These are phyloP conservation scores for Melanargia galathea DNA, from an alignment of 2,888 invertebrate genomes.

Conservation along the genomic window DNA sequence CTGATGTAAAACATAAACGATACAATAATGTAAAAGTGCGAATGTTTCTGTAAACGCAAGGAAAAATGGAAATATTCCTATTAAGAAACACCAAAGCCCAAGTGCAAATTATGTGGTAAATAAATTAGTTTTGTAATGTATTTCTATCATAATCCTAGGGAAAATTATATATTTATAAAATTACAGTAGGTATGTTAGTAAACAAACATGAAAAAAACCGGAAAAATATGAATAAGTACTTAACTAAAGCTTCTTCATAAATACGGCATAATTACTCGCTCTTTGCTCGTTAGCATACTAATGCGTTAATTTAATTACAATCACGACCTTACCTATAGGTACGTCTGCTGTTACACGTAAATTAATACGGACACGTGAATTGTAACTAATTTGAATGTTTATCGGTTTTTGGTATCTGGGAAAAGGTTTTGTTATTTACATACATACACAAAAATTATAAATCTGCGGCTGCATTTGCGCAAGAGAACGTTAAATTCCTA, in stretches of 20 bases:
- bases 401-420: not conserved
- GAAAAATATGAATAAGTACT: conserved; percentile 16
- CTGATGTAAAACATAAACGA: not conserved
- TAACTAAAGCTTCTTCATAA: conserved; percentile 3
- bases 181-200: not conserved
- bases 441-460: not conserved
- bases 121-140: too few relatives aligned
- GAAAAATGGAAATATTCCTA: too few relatives aligned
- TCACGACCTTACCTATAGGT: conserved; percentile 30
- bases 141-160: too few relatives aligned
- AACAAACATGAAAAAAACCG: not conserved
- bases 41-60: too few relatives aligned
- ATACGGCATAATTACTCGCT: conserved; percentile 8
- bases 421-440: conserved; percentile 4
- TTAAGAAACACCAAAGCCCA: too few relatives aligned
- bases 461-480: not conserved
- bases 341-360: conserved; percentile 13
- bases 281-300: conserved; percentile 16
- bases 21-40: too few relatives aligned
- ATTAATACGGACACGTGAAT: conserved; percentile 6
- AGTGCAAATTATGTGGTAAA: too few relatives aligned
- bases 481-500: not conserved
- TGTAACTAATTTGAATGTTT: not conserved
- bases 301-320: conserved; percentile 27
- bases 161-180: not conserved